Evolutionary conservation across 2,888 invertebrate genomes (phyloP).

Genomic region (Bedellia somnulentella): DNA sequence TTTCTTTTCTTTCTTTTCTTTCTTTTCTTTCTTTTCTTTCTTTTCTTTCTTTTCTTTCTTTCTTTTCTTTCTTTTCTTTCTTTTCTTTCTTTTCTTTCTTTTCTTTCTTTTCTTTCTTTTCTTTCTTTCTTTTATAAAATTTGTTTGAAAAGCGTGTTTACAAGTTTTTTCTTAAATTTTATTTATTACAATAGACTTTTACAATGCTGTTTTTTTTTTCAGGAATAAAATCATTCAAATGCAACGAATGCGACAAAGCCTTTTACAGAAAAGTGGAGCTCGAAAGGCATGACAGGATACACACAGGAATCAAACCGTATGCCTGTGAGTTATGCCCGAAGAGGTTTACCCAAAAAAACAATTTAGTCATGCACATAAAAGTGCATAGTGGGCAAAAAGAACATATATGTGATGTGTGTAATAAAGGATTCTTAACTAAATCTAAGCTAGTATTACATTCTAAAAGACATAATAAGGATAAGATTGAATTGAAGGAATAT

Average conservation of each 20-base stretch:
- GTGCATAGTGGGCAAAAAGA: slow-evolving; percentile 34
- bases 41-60: too few species aligned
- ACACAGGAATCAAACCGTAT: slow-evolving; percentile 34
- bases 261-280: slow-evolving; percentile 43
- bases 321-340: slow-evolving; percentile 39
- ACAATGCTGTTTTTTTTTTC: not conserved
- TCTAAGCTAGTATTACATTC: slow-evolving; percentile 31
- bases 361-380: slow-evolving; percentile 38
- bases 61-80: too few species aligned
- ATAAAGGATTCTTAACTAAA: slow-evolving; percentile 30
- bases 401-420: slow-evolving; percentile 26
- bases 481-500: too few species aligned
- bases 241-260: slow-evolving; percentile 26
- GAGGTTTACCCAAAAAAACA: slow-evolving; percentile 39
- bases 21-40: too few species aligned
- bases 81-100: too few species aligned
- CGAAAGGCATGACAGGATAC: slow-evolving; percentile 38
- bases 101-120: too few species aligned
- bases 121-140: too few species aligned
- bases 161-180: not conserved
- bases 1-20: too few species aligned
- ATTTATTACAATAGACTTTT: not conserved
- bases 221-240: slow-evolving; percentile 35
- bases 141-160: too few species aligned
- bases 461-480: slow-evolving; percentile 28